phyloP scores from a whole-genome alignment of 2,797 vertebrate species.

The Hydrocynus forskahlii region DNA sequence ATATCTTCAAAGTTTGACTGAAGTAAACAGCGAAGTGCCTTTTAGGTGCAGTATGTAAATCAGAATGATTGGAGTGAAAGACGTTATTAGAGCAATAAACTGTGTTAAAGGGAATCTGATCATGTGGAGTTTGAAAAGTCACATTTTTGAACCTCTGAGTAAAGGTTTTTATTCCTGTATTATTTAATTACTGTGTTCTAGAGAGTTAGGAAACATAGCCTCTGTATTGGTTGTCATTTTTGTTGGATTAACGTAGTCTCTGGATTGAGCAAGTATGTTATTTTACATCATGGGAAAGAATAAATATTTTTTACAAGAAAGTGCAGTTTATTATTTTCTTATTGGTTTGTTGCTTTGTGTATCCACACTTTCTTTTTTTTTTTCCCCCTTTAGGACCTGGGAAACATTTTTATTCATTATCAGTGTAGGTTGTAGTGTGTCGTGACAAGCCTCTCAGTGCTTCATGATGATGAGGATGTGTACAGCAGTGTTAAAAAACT shows the following conservation, averaged over 20 bases:
- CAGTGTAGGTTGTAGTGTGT: neutral
- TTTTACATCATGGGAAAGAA: constrained; percentile 15
- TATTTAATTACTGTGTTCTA: neutral
- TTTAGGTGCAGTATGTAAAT: neutral
- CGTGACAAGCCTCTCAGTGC: neutral
- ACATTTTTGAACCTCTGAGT: neutral
- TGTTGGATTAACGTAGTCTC: neutral
- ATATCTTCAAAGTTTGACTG: constrained; percentile 5
- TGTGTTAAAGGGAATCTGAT: neutral
- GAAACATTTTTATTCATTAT: neutral
- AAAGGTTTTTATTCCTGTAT: neutral
- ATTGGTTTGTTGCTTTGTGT: neutral
- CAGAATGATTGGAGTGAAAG: neutral
- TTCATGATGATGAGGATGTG: neutral
- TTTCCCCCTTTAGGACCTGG: neutral
- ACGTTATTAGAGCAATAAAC: neutral
- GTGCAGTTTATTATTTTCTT: neutral
- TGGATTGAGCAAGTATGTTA: neutral
- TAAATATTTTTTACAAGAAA: constrained; percentile 36
- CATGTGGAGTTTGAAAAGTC: neutral
- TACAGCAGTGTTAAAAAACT: neutral
- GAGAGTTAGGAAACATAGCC: neutral
- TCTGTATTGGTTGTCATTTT: neutral
- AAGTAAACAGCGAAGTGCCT: constrained; percentile 48
- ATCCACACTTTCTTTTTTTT: neutral